A percentile compares a stretch with the other conserved stretches of the same genome.
These are phyloP conservation scores for Dysdera silvatica DNA, from an alignment of 1,140 invertebrate genomes.

Conservation along the genomic window DNA sequence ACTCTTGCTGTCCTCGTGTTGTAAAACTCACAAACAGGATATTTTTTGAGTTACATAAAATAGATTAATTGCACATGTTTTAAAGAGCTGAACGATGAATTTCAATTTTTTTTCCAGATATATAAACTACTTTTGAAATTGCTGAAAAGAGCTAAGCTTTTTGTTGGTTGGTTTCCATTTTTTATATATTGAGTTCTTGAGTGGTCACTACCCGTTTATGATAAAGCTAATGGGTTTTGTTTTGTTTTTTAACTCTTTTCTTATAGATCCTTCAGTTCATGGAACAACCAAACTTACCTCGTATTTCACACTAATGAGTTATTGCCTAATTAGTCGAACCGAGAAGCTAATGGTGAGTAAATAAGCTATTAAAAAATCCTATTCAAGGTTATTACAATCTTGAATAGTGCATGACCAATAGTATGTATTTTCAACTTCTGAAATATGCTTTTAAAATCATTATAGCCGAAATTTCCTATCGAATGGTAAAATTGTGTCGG, in stretches of 20 bases:
- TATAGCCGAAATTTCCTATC: too few relatives aligned
- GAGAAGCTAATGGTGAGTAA: conserved; percentile 84
- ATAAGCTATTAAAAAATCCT: too few relatives aligned
- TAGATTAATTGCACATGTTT: too few relatives aligned
- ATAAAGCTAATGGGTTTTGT: background rate
- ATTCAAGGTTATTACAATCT: too few relatives aligned
- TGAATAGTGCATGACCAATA: too few relatives aligned
- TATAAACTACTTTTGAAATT: conserved; percentile 63
- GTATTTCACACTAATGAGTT: conserved; percentile 81
- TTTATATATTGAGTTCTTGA: background rate
- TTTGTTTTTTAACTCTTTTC: conserved; percentile 42
- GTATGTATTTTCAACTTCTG: too few relatives aligned
- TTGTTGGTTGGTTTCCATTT: conserved; percentile 45
- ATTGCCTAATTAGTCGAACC: conserved; percentile 75
- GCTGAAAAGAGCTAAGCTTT: conserved; percentile 69
- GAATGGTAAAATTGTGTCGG: too few relatives aligned
- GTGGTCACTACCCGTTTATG: background rate
- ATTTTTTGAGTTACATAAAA: too few relatives aligned
- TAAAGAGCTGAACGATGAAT: background rate
- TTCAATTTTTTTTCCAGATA: conserved; percentile 43
- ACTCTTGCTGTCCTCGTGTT: too few relatives aligned
- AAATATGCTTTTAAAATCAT: too few relatives aligned
- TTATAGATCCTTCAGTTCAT: conserved; percentile 63
- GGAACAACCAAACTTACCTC: conserved; percentile 83
- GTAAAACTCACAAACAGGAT: too few relatives aligned